Base-by-base conservation (phyloP, 1,140 invertebrate species). In the Penaeus indicus region DNA sequence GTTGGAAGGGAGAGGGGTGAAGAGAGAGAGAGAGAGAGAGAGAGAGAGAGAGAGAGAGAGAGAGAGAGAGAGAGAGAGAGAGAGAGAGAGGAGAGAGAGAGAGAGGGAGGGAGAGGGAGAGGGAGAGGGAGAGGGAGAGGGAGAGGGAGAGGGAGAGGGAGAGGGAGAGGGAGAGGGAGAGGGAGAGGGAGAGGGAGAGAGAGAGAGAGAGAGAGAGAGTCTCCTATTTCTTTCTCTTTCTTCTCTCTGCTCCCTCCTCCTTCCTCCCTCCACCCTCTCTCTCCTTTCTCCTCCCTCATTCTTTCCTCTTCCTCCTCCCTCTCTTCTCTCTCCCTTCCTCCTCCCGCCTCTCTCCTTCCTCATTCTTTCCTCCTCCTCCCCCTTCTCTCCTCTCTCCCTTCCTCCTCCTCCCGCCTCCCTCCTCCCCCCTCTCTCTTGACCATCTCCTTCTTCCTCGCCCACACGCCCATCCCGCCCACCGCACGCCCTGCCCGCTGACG, bases 71-170 rank as follows among this genome's bases (percentile, higher is more conserved):
- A 1, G 42, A 42, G 77, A 42, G 42, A 79, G n/a, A 78, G 77
- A 78, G n/a, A 32, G 27, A 78, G 27, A 78, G n/a, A 78, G 27
- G 60, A 54, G 60, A n/a, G 22, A 21, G 22, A n/a, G 38, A 32
- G 22, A 16, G 60, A 54, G 60, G 27, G 60, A n/a, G 60, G 27
- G 75, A 78, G 4, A 32, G 75, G 32, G 75, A 78, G 75, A 78
- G 75, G 32, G 75, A 78, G 77, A 78, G 22, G 18, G 11, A 18
- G 11, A n/a, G 77, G 38, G 77, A 78, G 77, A 78, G 77, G 38
- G 77, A 78, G 77, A 78, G 27, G 60, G 77, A 78, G 77, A 78
- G 77, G 38, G 77, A 78, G 77, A 78, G 77, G 38, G 77, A 78
- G 27, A 18, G 77, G 38, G 77, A 78, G 77, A 78, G 77, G 18